phyloP scores from a whole-genome alignment of 2,888 invertebrate genomes.

The Brachypterus glaber region DNA sequence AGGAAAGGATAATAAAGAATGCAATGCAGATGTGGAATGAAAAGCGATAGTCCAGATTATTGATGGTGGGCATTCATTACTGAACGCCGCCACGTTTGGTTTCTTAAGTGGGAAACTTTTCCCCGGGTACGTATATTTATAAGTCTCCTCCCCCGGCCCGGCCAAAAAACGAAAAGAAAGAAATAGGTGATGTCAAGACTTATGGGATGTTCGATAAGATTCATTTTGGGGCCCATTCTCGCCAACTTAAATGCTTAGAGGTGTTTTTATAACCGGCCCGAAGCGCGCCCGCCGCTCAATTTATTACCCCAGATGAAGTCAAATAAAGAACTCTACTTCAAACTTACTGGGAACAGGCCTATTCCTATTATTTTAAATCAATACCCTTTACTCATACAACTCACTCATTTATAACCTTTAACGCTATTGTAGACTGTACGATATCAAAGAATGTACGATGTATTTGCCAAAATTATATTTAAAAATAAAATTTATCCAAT shows the following conservation, averaged over 20 bases:
- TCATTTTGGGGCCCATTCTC: conserved; percentile 39
- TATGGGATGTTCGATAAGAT: conserved; percentile 46
- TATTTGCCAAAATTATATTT: no score
- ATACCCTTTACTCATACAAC: no score
- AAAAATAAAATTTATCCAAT: no score
- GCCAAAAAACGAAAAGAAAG: conserved; percentile 39
- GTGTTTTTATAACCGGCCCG: conserved; percentile 39
- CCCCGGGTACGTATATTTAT: conserved; percentile 41
- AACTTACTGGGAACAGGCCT: no score
- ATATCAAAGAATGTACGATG: no score
- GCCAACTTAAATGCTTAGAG: conserved; percentile 37
- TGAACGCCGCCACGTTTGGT: conserved; percentile 33
- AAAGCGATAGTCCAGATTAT: conserved; percentile 32
- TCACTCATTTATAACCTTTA: no score
- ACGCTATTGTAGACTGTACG: no score
- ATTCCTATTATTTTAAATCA: no score
- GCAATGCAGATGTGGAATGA: conserved; percentile 19
- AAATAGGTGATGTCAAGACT: conserved; percentile 46
- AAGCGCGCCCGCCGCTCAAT: conserved; percentile 27
- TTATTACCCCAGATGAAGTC: conserved; percentile 24
- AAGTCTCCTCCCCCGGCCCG: conserved; percentile 39
- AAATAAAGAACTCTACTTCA: conserved; percentile 33
- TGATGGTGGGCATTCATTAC: conserved; percentile 35
- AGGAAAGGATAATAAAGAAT: conserved; percentile 1
- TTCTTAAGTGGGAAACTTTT: conserved; percentile 43